phyloP scores from a whole-genome alignment of 2,113 vertebrate species.

The Perccottus glenii region DNA sequence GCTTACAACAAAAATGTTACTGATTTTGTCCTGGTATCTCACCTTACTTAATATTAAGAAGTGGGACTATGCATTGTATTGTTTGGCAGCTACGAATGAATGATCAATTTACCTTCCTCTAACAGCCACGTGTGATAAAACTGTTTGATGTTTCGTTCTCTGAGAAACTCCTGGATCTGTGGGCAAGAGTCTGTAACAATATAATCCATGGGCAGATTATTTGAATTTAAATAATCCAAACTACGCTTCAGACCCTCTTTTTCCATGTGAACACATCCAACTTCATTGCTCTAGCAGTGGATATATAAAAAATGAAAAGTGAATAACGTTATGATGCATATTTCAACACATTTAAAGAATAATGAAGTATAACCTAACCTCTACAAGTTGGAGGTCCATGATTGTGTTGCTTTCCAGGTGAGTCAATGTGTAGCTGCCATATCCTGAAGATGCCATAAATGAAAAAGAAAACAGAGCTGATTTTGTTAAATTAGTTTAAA shows the following conservation, averaged over 20 bases:
- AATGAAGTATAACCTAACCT: background rate
- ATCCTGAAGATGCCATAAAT: background rate
- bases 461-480: background rate
- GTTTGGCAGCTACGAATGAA: too few species aligned
- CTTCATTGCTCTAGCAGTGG: background rate
- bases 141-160: background rate
- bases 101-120: background rate
- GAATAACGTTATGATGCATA: too few species aligned
- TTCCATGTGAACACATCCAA: background rate
- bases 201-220: background rate
- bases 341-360: too few species aligned
- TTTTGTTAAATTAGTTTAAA: background rate
- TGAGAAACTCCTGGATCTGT: background rate
- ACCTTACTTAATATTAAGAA: too few species aligned
- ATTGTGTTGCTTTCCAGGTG: constrained; percentile 1
- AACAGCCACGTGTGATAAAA: background rate
- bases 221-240: background rate
- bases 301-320: background rate
- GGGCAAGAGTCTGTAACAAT: background rate
- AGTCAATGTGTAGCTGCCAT: background rate
- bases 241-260: background rate
- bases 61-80: too few species aligned
- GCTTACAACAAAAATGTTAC: background rate
- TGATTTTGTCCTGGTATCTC: too few species aligned
- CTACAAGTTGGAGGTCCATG: background rate